phyloP scores from a whole-genome alignment of 2,113 vertebrate genomes.

The Perca flavescens region DNA sequence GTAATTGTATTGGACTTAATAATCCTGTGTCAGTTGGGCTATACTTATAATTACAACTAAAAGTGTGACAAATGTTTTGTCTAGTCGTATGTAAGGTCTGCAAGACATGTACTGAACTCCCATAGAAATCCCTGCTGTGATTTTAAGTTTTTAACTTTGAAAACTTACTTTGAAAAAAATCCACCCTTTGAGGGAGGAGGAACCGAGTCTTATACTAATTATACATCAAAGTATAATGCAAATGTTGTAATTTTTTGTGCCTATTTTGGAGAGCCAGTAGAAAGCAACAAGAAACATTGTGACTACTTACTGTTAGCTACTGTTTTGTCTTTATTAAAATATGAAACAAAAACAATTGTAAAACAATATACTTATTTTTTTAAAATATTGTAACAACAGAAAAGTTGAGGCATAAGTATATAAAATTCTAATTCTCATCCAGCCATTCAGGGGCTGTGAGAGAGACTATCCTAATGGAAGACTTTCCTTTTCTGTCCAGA shows the following conservation, averaged over 20 bases:
- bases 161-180: background rate
- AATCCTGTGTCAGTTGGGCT: background rate
- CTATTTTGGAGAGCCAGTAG: background rate
- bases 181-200: background rate
- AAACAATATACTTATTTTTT: background rate
- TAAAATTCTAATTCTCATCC: background rate
- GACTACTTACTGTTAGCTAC: background rate
- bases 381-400: background rate
- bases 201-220: background rate
- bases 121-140: background rate
- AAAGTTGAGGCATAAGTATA: background rate
- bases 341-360: background rate
- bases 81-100: background rate
- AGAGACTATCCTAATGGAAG: background rate
- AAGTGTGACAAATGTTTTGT: background rate
- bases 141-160: background rate
- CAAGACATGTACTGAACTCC: background rate
- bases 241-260: too few relatives aligned
- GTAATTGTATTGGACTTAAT: background rate
- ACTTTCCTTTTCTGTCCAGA: conserved; percentile 26
- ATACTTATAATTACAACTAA: background rate
- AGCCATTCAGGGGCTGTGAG: background rate
- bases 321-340: background rate
- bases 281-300: background rate
- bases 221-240: background rate